A percentile compares a stretch with the other conserved stretches of the same genome.
Evolutionary conservation across 2,113 vertebrate species (phyloP).

Genomic region (Gadus chalcogrammus): DNA sequence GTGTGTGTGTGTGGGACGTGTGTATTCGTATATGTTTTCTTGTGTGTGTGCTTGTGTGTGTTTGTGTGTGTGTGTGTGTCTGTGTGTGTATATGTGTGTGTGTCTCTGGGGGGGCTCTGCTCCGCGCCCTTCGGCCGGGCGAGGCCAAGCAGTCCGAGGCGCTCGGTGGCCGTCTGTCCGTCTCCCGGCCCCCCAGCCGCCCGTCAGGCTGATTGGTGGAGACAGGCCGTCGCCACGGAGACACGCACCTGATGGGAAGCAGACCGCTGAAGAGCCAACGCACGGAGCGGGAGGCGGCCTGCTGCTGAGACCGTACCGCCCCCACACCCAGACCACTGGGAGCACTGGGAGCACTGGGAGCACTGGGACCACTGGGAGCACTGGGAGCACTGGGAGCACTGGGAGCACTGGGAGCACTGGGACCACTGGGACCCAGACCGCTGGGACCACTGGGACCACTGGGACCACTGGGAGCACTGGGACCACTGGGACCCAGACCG

Average conservation of each 20-base stretch:
- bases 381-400: background rate
- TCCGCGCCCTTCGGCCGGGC: slow-evolving; percentile 51
- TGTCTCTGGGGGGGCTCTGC: slow-evolving; percentile 65
- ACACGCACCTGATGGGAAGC: slow-evolving; percentile 66
- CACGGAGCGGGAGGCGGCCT: slow-evolving; percentile 30
- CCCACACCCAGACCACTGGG: background rate
- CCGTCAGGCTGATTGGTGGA: slow-evolving; percentile 66
- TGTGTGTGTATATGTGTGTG: too few relatives aligned
- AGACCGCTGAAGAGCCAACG: slow-evolving; percentile 34
- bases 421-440: background rate
- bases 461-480: slow-evolving; percentile 7
- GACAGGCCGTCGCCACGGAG: slow-evolving; percentile 57
- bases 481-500: slow-evolving; percentile 7
- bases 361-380: slow-evolving; percentile 3
- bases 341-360: slow-evolving; percentile 5
- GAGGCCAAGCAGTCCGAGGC: slow-evolving; percentile 38
- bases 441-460: background rate
- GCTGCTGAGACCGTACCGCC: slow-evolving; percentile 22
- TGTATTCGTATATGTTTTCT: too few relatives aligned
- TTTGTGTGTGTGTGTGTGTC: too few relatives aligned
- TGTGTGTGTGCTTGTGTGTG: too few relatives aligned
- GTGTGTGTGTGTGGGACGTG: too few relatives aligned
- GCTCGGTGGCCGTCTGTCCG: slow-evolving; percentile 64
- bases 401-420: background rate
- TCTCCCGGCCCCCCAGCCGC: slow-evolving; percentile 50